Evolutionary conservation across 2,888 invertebrate genomes (phyloP).

Genomic region (Piscicola geometra): DNA sequence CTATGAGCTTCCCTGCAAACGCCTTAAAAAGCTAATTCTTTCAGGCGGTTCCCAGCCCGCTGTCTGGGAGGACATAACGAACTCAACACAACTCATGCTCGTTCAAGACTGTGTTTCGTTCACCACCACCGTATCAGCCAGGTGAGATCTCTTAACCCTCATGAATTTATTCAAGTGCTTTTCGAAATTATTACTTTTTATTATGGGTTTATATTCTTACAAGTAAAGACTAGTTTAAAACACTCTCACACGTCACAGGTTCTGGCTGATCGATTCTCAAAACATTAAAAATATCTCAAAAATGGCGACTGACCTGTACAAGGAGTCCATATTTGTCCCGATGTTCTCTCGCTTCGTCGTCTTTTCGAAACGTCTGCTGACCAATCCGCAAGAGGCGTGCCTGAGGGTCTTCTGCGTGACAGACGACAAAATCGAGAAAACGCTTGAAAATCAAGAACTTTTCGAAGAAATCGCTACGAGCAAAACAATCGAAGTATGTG

Average conservation of each 20-base stretch:
- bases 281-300: constrained; percentile 86
- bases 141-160: constrained; percentile 59
- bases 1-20: not conserved
- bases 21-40: not conserved
- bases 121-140: constrained; percentile 96
- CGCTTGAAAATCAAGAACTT: constrained; percentile 71
- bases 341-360: constrained; percentile 99
- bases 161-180: no score
- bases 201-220: no score
- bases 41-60: constrained; percentile 93
- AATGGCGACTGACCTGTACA: constrained; percentile 97
- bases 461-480: constrained; percentile 96
- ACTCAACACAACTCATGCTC: constrained; percentile 94
- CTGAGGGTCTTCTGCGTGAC: constrained; percentile 98
- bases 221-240: no score
- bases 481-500: constrained; percentile 94
- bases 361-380: constrained; percentile 81
- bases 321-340: constrained; percentile 95
- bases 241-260: constrained; percentile 56
- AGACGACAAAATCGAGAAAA: constrained; percentile 98
- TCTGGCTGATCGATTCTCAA: constrained; percentile 99
- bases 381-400: constrained; percentile 46
- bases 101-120: constrained; percentile 99
- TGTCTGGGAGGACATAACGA: constrained; percentile 99
- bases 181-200: no score